phyloP scores from a whole-genome alignment of 2,113 vertebrate species.

The Eulacestoma nigropectus region DNA sequence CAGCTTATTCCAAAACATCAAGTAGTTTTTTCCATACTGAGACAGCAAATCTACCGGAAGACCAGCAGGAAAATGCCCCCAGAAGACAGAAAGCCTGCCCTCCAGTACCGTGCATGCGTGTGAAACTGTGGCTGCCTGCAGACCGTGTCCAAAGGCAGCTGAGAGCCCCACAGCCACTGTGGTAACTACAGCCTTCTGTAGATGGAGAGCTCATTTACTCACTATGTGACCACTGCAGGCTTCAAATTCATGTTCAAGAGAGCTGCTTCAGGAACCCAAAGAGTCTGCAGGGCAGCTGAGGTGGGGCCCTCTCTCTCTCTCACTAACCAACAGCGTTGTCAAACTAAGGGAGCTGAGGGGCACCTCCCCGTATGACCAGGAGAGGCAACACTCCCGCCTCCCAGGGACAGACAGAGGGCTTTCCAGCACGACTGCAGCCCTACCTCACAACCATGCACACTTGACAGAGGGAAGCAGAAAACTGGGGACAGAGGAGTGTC shows the following conservation, averaged over 20 bases:
- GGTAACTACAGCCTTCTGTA: not conserved
- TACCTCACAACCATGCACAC: not conserved
- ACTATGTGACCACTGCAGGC: rapidly evolving
- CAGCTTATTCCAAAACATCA: not conserved
- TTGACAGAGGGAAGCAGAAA: rapidly evolving
- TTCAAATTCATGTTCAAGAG: not conserved
- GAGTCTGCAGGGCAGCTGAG: not conserved
- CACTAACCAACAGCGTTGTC: not conserved
- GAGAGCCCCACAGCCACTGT: not conserved
- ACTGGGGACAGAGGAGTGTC: not conserved
- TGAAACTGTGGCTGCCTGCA: not conserved
- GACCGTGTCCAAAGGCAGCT: not conserved
- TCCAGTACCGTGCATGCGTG: rapidly evolving
- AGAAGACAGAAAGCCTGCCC: not conserved
- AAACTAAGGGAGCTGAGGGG: not conserved
- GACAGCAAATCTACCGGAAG: not conserved
- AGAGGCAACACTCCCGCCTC: not conserved
- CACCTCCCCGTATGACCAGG: not conserved
- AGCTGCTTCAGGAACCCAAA: not conserved
- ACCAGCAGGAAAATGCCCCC: not conserved
- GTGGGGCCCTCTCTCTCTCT: not conserved
- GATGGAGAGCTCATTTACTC: not conserved
- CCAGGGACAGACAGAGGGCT: not conserved
- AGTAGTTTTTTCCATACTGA: not conserved
- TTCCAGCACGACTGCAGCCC: not conserved